phyloP scores from a whole-genome alignment of 2,797 vertebrate species.

The Chelonia mydas region DNA sequence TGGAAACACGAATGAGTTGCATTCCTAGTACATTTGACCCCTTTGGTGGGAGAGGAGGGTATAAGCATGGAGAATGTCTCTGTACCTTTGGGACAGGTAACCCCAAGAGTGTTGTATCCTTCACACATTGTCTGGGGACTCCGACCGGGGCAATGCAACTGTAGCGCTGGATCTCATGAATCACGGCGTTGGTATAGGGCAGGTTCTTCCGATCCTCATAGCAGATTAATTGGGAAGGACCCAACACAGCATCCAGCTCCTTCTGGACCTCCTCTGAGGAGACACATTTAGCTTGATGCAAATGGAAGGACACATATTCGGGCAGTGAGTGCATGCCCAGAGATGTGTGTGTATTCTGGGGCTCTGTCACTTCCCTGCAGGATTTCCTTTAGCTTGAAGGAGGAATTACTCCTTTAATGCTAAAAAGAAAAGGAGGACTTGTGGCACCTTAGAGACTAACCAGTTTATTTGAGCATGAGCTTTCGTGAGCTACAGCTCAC shows the following conservation, averaged over 20 bases:
- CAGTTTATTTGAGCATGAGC: too few species aligned
- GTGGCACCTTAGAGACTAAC: too few species aligned
- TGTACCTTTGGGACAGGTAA: conserved; percentile 58
- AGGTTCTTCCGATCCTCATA: conserved; percentile 41
- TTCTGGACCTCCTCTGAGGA: conserved; percentile 64
- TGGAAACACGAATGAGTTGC: background rate
- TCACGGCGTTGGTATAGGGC: conserved; percentile 59
- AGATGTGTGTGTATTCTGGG: background rate
- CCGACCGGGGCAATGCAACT: conserved; percentile 57
- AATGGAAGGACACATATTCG: background rate
- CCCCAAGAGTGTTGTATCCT: conserved; percentile 25
- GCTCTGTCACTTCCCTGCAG: background rate
- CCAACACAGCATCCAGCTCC: conserved; percentile 59
- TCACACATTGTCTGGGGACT: conserved; percentile 23
- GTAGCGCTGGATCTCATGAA: conserved; percentile 67
- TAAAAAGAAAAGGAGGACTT: too few species aligned
- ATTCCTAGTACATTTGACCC: background rate
- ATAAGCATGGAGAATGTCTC: background rate
- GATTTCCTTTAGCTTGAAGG: background rate
- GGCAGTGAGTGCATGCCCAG: background rate
- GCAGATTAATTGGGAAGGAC: background rate
- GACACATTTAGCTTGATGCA: background rate
- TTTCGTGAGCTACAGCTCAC: too few species aligned
- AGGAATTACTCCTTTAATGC: background rate
- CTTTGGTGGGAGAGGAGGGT: background rate